A percentile compares a stretch with the other conserved stretches of the same genome.
phyloP scores from a whole-genome alignment of 2,113 vertebrate species.

The Oreochromis spilurus region DNA sequence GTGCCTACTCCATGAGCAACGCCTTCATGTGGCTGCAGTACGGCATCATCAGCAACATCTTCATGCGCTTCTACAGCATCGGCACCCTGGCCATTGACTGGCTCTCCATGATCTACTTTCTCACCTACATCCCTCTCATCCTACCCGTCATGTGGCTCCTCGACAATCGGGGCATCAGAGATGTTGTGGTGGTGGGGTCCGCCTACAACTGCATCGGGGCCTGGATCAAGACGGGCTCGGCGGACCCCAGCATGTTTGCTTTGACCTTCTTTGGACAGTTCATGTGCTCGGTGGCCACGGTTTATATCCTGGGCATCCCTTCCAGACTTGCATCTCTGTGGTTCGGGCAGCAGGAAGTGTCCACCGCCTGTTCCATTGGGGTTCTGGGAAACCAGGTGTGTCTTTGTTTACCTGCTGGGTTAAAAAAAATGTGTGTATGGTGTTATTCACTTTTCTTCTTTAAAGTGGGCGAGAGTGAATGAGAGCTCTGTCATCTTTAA shows the following conservation, averaged over 20 bases:
- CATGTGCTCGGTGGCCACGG: slow-evolving; percentile 78
- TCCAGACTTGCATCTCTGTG: slow-evolving; percentile 82
- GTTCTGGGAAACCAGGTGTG: slow-evolving; percentile 89
- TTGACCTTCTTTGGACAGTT: slow-evolving; percentile 81
- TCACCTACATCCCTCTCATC: slow-evolving; percentile 83
- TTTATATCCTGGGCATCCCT: slow-evolving; percentile 84
- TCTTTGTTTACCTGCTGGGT: slow-evolving; percentile 5
- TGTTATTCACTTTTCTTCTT: neutral
- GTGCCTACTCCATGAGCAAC: slow-evolving; percentile 82
- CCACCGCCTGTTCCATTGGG: slow-evolving; percentile 81
- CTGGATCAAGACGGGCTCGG: slow-evolving; percentile 84
- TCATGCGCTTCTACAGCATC: slow-evolving; percentile 77
- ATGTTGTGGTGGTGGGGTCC: slow-evolving; percentile 76
- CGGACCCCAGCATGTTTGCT: slow-evolving; percentile 72
- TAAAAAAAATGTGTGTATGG: neutral
- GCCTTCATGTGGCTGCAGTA: slow-evolving; percentile 92
- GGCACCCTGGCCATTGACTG: slow-evolving; percentile 78
- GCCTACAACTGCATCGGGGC: slow-evolving; percentile 83
- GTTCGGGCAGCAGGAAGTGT: slow-evolving; percentile 82
- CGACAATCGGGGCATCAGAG: slow-evolving; percentile 73
- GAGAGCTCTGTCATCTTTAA: neutral
- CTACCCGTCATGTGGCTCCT: slow-evolving; percentile 78
- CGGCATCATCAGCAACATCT: slow-evolving; percentile 80
- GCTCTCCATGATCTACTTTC: slow-evolving; percentile 86
- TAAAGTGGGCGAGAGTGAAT: neutral